phyloP scores from a whole-genome alignment of 2,113 vertebrate genomes.

The Ibidorhyncha struthersii region DNA sequence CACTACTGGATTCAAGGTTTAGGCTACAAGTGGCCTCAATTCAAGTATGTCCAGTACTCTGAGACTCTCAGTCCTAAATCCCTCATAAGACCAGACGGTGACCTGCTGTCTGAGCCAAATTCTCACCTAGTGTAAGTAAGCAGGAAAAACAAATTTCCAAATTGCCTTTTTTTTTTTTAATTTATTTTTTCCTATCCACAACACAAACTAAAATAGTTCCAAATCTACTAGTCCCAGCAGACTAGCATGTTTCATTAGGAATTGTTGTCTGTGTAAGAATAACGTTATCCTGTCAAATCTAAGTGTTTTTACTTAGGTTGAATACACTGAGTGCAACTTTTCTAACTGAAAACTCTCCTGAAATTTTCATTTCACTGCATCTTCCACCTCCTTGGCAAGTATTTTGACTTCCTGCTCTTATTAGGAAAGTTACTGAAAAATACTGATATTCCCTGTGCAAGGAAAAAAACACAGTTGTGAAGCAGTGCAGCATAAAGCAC shows the following conservation, averaged over 20 bases:
- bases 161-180: background rate
- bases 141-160: conserved; percentile 5
- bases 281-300: background rate
- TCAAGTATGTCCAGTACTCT: conserved; percentile 10
- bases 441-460: background rate
- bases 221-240: background rate
- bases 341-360: background rate
- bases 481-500: background rate
- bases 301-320: background rate
- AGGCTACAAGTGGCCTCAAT: conserved; percentile 23
- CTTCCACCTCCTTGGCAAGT: background rate
- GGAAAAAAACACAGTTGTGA: background rate
- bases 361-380: conserved; percentile 7
- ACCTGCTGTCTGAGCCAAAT: conserved; percentile 25
- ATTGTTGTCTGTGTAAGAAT: background rate
- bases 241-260: background rate
- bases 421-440: background rate
- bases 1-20: conserved; percentile 17
- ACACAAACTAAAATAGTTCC: background rate
- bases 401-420: background rate
- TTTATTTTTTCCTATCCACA: background rate
- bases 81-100: background rate
- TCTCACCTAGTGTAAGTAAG: conserved; percentile 34
- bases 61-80: background rate
- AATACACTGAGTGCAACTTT: background rate